Evolutionary conservation across 1,140 invertebrate genomes (phyloP).

Genomic region (Oreohelix idahoensis): DNA sequence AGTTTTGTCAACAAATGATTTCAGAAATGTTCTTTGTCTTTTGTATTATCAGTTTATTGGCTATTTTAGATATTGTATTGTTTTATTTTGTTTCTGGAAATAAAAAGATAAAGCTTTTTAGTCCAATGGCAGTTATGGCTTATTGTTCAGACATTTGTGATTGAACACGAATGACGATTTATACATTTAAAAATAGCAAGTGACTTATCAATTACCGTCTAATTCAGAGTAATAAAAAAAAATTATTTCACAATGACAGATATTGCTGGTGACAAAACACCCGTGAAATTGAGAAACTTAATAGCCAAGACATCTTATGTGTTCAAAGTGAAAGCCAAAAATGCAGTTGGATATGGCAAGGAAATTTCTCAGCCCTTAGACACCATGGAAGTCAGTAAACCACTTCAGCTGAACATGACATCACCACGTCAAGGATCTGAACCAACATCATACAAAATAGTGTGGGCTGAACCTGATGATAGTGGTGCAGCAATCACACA

Average conservation of each 20-base stretch:
- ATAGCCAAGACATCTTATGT: background rate
- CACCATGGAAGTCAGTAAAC: background rate
- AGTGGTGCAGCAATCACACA: constrained; percentile 1
- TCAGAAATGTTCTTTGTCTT: too few species aligned
- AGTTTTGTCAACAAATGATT: too few species aligned
- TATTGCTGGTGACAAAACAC: background rate
- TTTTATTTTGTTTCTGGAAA: too few species aligned
- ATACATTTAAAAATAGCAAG: too few species aligned
- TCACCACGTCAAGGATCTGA: constrained; percentile 3
- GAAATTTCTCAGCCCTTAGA: background rate
- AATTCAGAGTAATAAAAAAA: too few species aligned
- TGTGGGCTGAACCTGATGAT: background rate
- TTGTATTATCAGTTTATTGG: too few species aligned
- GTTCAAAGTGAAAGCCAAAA: background rate
- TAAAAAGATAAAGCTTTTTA: too few species aligned
- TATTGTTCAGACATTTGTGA: too few species aligned
- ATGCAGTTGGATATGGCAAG: background rate
- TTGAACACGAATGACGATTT: too few species aligned
- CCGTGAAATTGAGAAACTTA: background rate
- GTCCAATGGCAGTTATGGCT: too few species aligned
- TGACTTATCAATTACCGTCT: too few species aligned
- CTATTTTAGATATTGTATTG: too few species aligned
- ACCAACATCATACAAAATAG: background rate
- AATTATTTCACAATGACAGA: background rate
- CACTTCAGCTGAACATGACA: background rate